Base-by-base conservation (phyloP, 1,140 invertebrate genomes). In the Brachionus calyciflorus region DNA sequence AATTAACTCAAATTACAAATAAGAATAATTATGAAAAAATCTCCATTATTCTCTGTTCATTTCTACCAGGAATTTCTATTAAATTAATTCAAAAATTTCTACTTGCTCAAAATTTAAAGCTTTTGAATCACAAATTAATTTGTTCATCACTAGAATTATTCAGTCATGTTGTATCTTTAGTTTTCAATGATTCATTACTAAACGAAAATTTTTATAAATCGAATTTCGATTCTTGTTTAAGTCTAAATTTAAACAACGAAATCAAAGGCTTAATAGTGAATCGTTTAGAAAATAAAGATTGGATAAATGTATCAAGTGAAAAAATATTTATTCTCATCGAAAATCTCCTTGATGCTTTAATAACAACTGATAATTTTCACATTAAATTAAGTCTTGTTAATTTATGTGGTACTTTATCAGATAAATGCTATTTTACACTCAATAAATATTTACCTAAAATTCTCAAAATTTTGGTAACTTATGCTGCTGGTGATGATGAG, bases 311-410 rank as follows among this genome's bases (percentile, higher is more conserved):
- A 19, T 73, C 69, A 19, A 49, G 24, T n/a, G 69, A 73, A 24
- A 73, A 73, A 51, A 40, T 73, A 33, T 73, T 73, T 24, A 19
- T 51, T 51, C 51, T 73, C 19, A 51, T 73, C 33, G 69, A 73
- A 33, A 49, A 51, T 41, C 24, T 73, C n/a, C n/a, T 51, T 12
- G 44, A 73, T 28, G 33, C 44, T 40, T 51, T 73, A 33, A 33
- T 73, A 7, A 40, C 19, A 19, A 33, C n/a, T 12, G 69, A 73
- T 30, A 51, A 51, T 37, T 19, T 49, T 9, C n/a, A 73, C n/a
- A 30, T 73, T 49, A 19, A 73, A n/a, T 17, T 37, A 28, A 55
- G 46, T 21, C 37, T 49, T 19, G 30, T 73, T 1, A 49, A 73
- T 12, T 73, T 49, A 24, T 49, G 30, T 51, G 30, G 10, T 4